Conservation (phyloP, 2,888 invertebrate species). For the Rotaria magnacalcarata region DNA sequence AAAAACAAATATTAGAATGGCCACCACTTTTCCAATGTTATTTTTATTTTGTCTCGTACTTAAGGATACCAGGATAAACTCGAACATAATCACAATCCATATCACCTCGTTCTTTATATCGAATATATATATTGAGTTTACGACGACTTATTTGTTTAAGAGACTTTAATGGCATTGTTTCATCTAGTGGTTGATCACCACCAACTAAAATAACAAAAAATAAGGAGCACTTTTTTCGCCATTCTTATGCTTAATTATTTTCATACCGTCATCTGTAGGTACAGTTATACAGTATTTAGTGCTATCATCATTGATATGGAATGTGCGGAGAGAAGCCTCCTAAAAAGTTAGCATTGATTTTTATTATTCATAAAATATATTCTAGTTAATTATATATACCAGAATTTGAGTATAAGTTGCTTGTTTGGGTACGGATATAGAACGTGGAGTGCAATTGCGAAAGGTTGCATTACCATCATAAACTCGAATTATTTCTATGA, state of each 20-base stretch:
- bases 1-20: too few species aligned
- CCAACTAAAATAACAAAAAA: background rate
- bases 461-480: conserved; percentile 95
- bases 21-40: too few species aligned
- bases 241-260: too few species aligned
- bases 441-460: conserved; percentile 82
- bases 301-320: conserved; percentile 79
- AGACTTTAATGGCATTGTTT: conserved; percentile 53
- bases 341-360: conserved; percentile 48
- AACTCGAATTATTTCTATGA: conserved; percentile 67
- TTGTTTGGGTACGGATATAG: conserved; percentile 81
- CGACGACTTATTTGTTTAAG: conserved; percentile 77
- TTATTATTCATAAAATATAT: too few species aligned
- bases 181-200: conserved; percentile 41
- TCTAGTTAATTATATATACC: conserved; percentile 58
- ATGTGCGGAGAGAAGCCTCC: conserved; percentile 80
- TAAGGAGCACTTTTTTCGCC: too few species aligned
- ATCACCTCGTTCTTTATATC: conserved; percentile 67
- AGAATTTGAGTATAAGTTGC: conserved; percentile 82
- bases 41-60: conserved; percentile 57
- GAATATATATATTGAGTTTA: conserved; percentile 80
- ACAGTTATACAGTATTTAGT: conserved; percentile 78
- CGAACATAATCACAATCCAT: conserved; percentile 79
- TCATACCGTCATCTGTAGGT: conserved; percentile 60
- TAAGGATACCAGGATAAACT: conserved; percentile 84